Base-by-base conservation (phyloP, 2,113 vertebrate species). In the Theristicus caerulescens region DNA sequence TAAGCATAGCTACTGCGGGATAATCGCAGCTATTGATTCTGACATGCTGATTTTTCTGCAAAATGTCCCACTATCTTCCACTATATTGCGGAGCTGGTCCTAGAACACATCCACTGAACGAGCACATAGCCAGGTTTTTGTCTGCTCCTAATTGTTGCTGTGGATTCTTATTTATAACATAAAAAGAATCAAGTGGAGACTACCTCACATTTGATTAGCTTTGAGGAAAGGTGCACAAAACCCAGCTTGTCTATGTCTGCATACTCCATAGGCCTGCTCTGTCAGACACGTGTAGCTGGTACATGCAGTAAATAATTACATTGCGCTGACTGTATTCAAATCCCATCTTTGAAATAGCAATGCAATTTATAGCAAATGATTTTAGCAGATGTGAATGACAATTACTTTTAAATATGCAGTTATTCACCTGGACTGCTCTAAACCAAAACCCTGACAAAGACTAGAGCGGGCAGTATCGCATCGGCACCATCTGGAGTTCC, bases 11-110 rank as follows among this genome's bases (percentile, higher is more conserved):
- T 93, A 52, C 78, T 36, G 86, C 10, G 36, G 90, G 69, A 83
- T 86, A 95, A 89, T 82, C 93, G 79, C 62, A 72, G 82, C 67
- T 83, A 94, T 82, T 83, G 96, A 97, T 92, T 95, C 54, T 25
- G 20, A 94, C 79, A 70, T 20, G 55, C 61, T 74, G 73, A 74
- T 88, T 96, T 88, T 79, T 71, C 74, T 49, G 88, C 81, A 78
- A 81, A 90, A 72, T 61, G 71, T 65, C 51, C 86, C 42, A 32
- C 73, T 90, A 42, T 69, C 46, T 65, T 31, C 96, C 88, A 42
- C 74, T 32, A 20, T 36, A 49, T 40, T 61, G 57, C 42, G 2
- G 55, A 86, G 66, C 58, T 1, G 12, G 18, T 44, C 91, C 86
- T 57, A 54, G 36, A 70, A 92, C 83, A 52, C 69, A 36, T 51